phyloP scores from a whole-genome alignment of 1,140 invertebrate genomes.

The Phenacoccus solenopsis region DNA sequence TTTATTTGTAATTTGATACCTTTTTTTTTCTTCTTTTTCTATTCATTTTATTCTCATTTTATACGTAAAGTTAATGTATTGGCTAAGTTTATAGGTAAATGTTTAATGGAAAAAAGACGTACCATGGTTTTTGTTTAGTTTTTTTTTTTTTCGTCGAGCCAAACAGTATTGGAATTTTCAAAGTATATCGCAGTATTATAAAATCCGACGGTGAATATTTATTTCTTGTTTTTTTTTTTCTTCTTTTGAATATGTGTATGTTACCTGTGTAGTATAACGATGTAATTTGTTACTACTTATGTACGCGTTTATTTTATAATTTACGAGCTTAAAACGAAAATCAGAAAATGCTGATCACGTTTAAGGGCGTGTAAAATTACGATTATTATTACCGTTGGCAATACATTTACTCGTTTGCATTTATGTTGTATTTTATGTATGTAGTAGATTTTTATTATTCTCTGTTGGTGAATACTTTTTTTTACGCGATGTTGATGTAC shows the following conservation, averaged over 20 bases:
- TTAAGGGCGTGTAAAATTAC: neutral
- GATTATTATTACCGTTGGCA: neutral
- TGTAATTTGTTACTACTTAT: conserved; percentile 1
- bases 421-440: neutral
- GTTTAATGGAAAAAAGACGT: neutral
- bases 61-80: conserved; percentile 6
- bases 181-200: no score
- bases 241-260: neutral
- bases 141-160: no score
- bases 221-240: neutral
- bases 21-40: neutral
- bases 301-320: no score
- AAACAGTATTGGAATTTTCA: no score
- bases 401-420: neutral
- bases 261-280: neutral
- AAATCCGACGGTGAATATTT: no score
- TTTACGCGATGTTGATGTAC: neutral
- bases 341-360: neutral
- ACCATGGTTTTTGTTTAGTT: neutral
- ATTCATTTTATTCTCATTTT: conserved; percentile 18
- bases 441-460: neutral
- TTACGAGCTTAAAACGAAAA: neutral
- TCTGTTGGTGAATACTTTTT: neutral
- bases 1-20: conserved; percentile 16
- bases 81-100: neutral